A percentile compares a stretch with the other conserved stretches of the same genome.
Conservation (phyloP, 2,797 vertebrate genomes). For the Arvicola amphibius region DNA sequence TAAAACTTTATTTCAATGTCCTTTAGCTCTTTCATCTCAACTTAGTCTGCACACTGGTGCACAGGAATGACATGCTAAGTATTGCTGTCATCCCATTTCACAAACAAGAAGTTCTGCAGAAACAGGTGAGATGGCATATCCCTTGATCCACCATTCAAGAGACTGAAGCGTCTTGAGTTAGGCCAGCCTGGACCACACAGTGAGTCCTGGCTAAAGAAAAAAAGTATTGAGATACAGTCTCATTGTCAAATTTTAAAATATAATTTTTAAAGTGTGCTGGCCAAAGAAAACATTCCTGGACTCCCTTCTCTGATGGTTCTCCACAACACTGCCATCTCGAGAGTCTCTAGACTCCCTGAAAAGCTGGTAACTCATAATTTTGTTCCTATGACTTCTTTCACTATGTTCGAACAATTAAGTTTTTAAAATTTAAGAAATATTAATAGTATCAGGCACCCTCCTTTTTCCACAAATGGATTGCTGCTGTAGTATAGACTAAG, state of each 20-base stretch:
- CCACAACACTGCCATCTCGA: background rate
- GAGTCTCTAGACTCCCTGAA: background rate
- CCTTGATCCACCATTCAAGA: background rate
- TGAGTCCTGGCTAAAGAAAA: background rate
- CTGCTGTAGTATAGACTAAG: background rate
- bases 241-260: background rate
- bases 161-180: background rate
- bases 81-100: background rate
- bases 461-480: background rate
- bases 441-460: background rate
- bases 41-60: background rate
- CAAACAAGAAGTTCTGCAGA: background rate
- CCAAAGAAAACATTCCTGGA: background rate
- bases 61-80: background rate
- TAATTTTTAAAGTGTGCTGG: background rate
- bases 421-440: background rate
- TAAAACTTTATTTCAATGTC: background rate
- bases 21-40: background rate
- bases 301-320: background rate
- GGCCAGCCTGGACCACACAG: background rate
- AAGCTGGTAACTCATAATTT: background rate
- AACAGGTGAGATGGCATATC: background rate
- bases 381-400: background rate
- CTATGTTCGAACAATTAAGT: background rate
- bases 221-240: background rate